Evolutionary conservation across 2,797 vertebrate genomes (phyloP), one percentile per base, ranked within the genome.

Genomic region (Eulemur mongoz): DNA sequence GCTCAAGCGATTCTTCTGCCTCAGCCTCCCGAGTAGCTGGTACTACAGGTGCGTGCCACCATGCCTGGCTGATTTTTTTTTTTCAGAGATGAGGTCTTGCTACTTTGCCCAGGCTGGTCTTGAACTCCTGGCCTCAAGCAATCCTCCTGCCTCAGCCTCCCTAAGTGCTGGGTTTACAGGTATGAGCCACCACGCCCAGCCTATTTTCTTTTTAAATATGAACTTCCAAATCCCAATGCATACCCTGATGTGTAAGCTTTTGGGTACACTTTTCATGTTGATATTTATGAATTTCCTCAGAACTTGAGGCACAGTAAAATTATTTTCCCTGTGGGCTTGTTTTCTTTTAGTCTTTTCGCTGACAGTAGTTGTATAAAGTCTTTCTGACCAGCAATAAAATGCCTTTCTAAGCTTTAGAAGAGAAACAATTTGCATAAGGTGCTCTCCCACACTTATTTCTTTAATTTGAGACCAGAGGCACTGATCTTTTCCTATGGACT

Each of bases 291-390:
- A 61, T 67, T 89, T 82, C 65, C n/a, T 96, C 50, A 59, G 87
- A 96, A 57, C 40, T 22, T 43, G 10, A 93, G 83, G 54, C 52
- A 32, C 20, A 25, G 78, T 35, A 54, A 82, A 63, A 70, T 87
- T 30, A 78, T 70, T 93, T 86, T 96, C 78, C 70, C 65, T 14
- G 0, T 52, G 70, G 48, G 32, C 30, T 86, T 84, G 50, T 85
- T 94, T 89, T 72, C 27, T 52, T 78, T 54, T 27, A 63, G 75
- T 78, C 72, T 95, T 94, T 91, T 54, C 78, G 84, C 59, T 73
- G 75, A 72, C 52, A n/a, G 45, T 67, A 89, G 50, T 87, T 90
- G 73, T 83, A 63, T 40, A 72, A 35, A 54, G n/a, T 72, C 69
- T 91, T 94, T 96, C 82, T 82, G 30, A 81, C 40, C 13, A 25